Evolutionary conservation across 2,113 vertebrate species (phyloP), one percentile per base, ranked within the genome.

Genomic region (Vimba vimba): DNA sequence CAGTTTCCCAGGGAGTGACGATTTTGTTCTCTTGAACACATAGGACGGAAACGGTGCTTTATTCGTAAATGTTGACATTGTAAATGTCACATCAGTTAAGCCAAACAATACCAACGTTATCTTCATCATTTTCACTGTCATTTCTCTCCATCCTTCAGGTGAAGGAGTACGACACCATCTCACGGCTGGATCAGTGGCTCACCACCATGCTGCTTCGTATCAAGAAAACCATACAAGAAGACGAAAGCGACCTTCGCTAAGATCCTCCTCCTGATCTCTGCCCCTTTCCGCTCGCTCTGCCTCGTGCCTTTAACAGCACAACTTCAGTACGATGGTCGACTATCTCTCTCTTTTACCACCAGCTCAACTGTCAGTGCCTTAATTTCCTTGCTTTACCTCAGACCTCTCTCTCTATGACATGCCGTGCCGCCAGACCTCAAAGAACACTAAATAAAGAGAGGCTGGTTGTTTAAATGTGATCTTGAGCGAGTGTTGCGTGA

Each of bases 161-260:
- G 69, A 99, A 99, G 84, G 97, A 99, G 27, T 98, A 95, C 5
- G 97, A 98, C 87, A 96, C 96, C 0, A 97, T 98, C 86, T 98
- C 97, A 0, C 95, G 97, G 79, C 87, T 99, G 95, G 97, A 99
- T 87, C 97, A 99, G 92, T 98, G 97, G 97, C 96, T 98, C 57
- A 98, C 97, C 0, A 98, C 97, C 83, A 98, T 99, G 97, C 91
- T 99, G 82, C 96, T 99, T 50, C 97, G 97, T 83, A 98, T 99
- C 92, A 99, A 98, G 88, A 99, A 99, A 88, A 97, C 97, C 33
- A 97, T 98, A 92, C 96, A 97, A 85, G 96, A 95, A 1, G 96
- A 97, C 0, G 97, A 95, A 80, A 97, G 95, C 1, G 96, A 97
- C 90, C 95, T 98, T 3, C 92, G 94, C 88, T 95, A 93, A 94